These are phyloP conservation scores for Agonum fuliginosum DNA, from an alignment of 2,888 invertebrate species.

Conservation along the genomic window DNA sequence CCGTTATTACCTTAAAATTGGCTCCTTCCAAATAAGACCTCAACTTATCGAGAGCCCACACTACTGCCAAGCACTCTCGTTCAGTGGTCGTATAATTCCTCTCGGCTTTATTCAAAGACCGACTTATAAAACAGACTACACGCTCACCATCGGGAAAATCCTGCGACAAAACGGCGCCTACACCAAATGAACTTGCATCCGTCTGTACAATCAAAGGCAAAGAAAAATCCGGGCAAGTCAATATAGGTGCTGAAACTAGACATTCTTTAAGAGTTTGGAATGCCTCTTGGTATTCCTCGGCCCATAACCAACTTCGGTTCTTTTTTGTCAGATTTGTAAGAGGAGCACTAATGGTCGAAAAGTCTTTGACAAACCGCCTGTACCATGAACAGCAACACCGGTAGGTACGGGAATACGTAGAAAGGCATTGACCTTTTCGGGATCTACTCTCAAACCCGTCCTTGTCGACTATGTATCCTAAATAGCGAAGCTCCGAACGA, in stretches of 20 bases:
- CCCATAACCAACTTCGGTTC: background rate
- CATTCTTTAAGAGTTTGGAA: background rate
- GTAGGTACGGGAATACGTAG: conserved; percentile 52
- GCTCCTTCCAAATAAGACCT: too few species aligned
- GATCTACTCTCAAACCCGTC: conserved; percentile 47
- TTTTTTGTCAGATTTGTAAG: conserved; percentile 8
- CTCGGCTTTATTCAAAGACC: background rate
- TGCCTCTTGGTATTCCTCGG: background rate
- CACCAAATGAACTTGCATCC: background rate
- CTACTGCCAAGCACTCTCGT: conserved; percentile 50
- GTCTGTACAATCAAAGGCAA: conserved; percentile 33
- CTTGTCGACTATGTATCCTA: conserved; percentile 58
- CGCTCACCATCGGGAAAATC: background rate
- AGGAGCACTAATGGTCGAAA: conserved; percentile 39
- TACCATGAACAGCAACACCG: conserved; percentile 62
- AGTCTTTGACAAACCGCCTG: conserved; percentile 55
- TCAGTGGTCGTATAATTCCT: conserved; percentile 40
- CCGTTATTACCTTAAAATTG: too few species aligned
- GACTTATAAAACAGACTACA: background rate
- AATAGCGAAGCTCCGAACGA: conserved; percentile 56
- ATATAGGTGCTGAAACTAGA: too few species aligned
- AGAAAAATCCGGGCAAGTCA: conserved; percentile 3
- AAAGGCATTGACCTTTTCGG: conserved; percentile 46
- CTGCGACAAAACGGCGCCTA: conserved; percentile 37
- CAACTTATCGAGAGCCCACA: too few species aligned